A percentile compares a stretch with the other conserved stretches of the same genome.
Conservation (phyloP, 2,113 vertebrate species). For the Cochlearius cochlearius region DNA sequence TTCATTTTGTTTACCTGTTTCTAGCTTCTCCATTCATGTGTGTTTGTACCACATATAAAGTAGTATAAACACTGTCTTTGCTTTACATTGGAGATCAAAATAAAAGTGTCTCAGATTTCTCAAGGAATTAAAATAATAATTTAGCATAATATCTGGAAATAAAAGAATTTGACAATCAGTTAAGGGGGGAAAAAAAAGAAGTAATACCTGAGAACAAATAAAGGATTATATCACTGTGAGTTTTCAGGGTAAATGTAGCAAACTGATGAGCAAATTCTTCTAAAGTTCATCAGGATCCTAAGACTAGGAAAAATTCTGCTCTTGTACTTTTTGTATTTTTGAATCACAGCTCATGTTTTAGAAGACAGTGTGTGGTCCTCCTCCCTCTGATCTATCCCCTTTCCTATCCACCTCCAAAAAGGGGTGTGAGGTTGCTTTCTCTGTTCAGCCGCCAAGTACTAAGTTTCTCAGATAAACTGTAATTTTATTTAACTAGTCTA, state of each 20-base stretch:
- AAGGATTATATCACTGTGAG: background rate
- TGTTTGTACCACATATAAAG: background rate
- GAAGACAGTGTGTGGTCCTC: background rate
- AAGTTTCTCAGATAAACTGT: background rate
- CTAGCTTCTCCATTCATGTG: background rate
- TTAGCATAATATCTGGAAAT: conserved; percentile 32
- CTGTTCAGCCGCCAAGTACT: background rate
- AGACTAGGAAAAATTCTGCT: background rate
- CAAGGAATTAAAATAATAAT: conserved; percentile 19
- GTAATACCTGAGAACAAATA: conserved; percentile 5
- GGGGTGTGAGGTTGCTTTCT: background rate
- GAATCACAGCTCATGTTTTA: background rate
- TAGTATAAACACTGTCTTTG: background rate
- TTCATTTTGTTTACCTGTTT: background rate
- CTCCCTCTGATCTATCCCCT: background rate
- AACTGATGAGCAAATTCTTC: background rate
- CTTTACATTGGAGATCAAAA: background rate
- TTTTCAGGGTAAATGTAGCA: background rate
- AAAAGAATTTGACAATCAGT: background rate
- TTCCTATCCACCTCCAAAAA: background rate
- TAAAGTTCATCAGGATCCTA: background rate
- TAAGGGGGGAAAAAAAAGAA: background rate
- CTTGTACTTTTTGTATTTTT: background rate
- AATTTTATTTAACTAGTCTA: background rate
- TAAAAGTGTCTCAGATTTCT: background rate